Evolutionary conservation across 2,113 vertebrate genomes (phyloP), one percentile per base, ranked within the genome.

Genomic region (Miniopterus natalensis): DNA sequence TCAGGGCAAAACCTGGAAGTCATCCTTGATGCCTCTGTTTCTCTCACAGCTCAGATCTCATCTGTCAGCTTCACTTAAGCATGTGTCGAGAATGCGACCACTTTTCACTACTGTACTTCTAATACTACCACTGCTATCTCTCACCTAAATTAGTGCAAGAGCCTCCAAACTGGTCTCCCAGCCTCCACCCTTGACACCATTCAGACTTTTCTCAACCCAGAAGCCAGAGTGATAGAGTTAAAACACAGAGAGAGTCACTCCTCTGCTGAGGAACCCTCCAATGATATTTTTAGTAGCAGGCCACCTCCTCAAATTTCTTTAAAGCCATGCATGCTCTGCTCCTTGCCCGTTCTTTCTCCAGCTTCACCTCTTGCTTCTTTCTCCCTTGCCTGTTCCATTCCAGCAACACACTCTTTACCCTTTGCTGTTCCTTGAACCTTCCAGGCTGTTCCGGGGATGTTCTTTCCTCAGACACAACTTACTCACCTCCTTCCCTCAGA

Each of bases 1-100:
- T 63, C 71, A 88, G 47, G 31, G 20, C 75, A 78, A 87, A 94
- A 86, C 51, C 80, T 77, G 51, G 57, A 68, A 29, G 25, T 83
- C 45, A 57, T 65, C 40, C 18, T 55, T 40, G 5, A 66, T 6
- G 4, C 11, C 12, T 49, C 15, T 71, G 61, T 83, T 70, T 9
- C 51, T 84, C 71, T 63, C 31, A n/a, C 11, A 74, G 5, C 13
- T 29, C 40, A 75, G 25, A 75, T 87, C 59, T 75, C 21, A 61
- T 49, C 53, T 88, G 40, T 45, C 59, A 40, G 27, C 29, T 91
- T 75, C 65, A 55, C 23, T 90, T 83, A 29, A 87, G 25, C 42
- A 1, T 49, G 57, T 4, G 20, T 57, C 47, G 1, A 79, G 73
- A 89, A 80, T 89, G 59, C 53, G 61, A 70, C 18, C 75, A 77